Percentiles rank a stretch among this genome's conserved stretches.
phyloP scores from a whole-genome alignment of 2,113 vertebrate genomes.

The Gopherus evgoodei region DNA sequence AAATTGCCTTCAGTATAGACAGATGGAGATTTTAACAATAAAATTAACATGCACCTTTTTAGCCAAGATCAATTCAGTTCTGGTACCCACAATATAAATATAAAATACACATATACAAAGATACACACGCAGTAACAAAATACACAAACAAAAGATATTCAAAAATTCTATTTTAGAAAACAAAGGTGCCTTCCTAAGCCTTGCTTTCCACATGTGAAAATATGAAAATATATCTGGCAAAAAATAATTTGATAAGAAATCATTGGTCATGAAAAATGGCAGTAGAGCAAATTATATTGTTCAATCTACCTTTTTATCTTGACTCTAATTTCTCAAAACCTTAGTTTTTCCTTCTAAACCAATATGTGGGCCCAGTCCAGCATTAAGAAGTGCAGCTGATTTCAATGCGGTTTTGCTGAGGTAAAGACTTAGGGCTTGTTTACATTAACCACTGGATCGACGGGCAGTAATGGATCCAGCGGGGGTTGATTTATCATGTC shows the following conservation, averaged over 20 bases:
- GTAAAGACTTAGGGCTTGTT: neutral
- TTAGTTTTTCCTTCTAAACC: constrained; percentile 16
- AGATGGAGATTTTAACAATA: constrained; percentile 31
- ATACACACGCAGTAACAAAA: neutral
- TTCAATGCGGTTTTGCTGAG: neutral
- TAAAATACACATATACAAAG: neutral
- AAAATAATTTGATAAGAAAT: neutral
- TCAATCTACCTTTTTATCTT: constrained; percentile 36
- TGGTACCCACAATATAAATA: neutral
- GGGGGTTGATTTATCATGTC: too few species aligned
- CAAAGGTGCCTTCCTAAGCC: neutral
- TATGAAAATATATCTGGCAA: neutral
- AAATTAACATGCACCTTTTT: constrained; percentile 47
- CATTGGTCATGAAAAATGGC: constrained; percentile 32
- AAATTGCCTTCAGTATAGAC: constrained; percentile 23
- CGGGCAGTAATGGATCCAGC: too few species aligned
- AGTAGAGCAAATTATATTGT: constrained; percentile 25
- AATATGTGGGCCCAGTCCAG: fast-evolving
- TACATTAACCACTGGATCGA: too few species aligned
- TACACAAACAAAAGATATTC: neutral
- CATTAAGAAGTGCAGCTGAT: neutral
- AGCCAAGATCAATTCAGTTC: neutral
- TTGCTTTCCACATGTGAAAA: neutral
- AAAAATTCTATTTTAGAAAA: neutral
- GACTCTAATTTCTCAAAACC: constrained; percentile 15